Base-by-base conservation (phyloP, 2,888 invertebrate species). In the Polydrusus cervinus region DNA sequence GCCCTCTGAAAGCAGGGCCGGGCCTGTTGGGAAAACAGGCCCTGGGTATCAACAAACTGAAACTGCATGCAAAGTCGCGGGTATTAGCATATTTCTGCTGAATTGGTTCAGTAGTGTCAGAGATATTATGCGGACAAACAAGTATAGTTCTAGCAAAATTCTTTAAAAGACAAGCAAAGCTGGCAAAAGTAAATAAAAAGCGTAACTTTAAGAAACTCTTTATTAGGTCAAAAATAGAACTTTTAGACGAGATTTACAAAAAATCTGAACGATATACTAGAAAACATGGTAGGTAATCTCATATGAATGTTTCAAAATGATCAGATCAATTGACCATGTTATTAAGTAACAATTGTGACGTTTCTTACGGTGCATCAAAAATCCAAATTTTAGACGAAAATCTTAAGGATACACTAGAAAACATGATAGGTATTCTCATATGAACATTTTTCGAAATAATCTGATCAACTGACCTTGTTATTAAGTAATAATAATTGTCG, bases 161-260 rank as follows among this genome's bases (percentile, higher is more conserved):
- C 25, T 5, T 25, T 3, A 25, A 25, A 25, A 25, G 5, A 3
- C 1, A 25, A 1, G 25, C 25, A 25, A 25, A 25, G 5, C 25
- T 25, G 1, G 25, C 25, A 13, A 43, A 43, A 6, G 11, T 20
- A 51, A 20, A 25, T 20, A 53, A 53, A 53, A 53, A 11, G n/a
- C 53, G 3, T 30, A 25, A 13, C n/a, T 55, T 55, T 55, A 9
- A 55, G n/a, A 55, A 55, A 55, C 13, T 55, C 8, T 55, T 55
- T 55, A 55, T 55, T 55, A 55, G 10, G 55, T 34, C 55, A 55
- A 55, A 55, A 55, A 55, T 34, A 55, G n/a, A 55, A 55, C 34
- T 25, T 34, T n/a, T 55, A 14, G 30, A 55, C n/a, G 14, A 55
- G 14, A 55, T 34, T 55, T 55, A 34, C 34, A 55, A 55, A 53